Conservation (phyloP, 2,888 invertebrate species). For the Drosophila leonis region DNA sequence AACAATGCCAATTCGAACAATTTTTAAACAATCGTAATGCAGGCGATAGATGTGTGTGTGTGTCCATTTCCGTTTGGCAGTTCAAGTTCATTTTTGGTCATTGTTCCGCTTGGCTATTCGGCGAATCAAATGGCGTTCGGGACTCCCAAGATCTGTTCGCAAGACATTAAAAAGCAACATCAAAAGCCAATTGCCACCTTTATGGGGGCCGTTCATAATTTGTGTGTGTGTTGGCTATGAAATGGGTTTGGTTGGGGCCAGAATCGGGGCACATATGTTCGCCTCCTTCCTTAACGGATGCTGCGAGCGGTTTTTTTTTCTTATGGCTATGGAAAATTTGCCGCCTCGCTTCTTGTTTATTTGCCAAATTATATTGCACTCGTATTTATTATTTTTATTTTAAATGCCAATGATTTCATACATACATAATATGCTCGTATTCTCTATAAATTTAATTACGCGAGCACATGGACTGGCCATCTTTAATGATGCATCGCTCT, state of each 20-base stretch:
- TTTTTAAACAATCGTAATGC: conserved; percentile 22
- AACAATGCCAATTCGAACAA: conserved; percentile 20
- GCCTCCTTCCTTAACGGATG: conserved; percentile 4
- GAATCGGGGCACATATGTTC: conserved; percentile 49
- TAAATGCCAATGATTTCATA: conserved; percentile 46
- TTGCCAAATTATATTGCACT: conserved; percentile 59
- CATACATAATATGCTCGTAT: conserved; percentile 47
- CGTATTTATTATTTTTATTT: conserved; percentile 60
- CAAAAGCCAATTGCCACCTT: conserved; percentile 58
- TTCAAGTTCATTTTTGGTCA: conserved; percentile 16
- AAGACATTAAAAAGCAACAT: conserved; percentile 55
- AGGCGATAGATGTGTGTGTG: conserved; percentile 1
- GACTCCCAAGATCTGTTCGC: conserved; percentile 9
- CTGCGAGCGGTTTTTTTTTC: neutral
- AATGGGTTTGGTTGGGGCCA: conserved; percentile 28
- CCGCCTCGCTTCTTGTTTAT: conserved; percentile 45
- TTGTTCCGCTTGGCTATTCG: conserved; percentile 31
- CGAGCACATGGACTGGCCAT: conserved; percentile 52
- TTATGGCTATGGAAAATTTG: conserved; percentile 41
- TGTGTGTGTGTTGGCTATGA: conserved; percentile 34
- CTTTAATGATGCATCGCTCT: conserved; percentile 38
- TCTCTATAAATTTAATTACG: conserved; percentile 58
- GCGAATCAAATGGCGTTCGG: conserved; percentile 7
- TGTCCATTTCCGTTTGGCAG: conserved; percentile 37
- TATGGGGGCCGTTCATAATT: conserved; percentile 53